Evolutionary conservation across 2,113 vertebrate genomes (phyloP).

Genomic region (Drymodes brunneopygia): DNA sequence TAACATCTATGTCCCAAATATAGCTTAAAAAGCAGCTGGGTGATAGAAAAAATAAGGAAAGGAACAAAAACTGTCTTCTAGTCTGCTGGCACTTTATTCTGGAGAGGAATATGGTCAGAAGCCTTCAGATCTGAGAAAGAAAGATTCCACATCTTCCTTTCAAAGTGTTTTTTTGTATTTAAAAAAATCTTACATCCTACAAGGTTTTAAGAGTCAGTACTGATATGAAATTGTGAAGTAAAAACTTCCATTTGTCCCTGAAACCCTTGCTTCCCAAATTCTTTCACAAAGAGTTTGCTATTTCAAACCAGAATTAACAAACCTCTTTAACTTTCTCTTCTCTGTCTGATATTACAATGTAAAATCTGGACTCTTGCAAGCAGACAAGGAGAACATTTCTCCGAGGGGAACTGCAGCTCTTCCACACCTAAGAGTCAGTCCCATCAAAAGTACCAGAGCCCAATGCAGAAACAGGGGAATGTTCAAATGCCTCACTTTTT

Average conservation of each 20-base stretch:
- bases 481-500: constrained; percentile 36
- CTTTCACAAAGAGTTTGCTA: not conserved
- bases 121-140: not conserved
- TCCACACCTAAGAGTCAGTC: not conserved
- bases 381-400: not conserved
- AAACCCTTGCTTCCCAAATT: not conserved
- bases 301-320: not conserved
- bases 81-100: not conserved
- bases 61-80: not conserved
- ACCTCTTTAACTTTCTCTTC: not conserved
- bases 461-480: not conserved
- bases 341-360: not conserved
- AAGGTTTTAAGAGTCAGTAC: not conserved
- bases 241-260: not conserved
- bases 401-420: not conserved
- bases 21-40: not conserved
- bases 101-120: not conserved
- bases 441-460: not conserved
- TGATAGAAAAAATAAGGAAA: not conserved
- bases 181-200: not conserved
- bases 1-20: not conserved
- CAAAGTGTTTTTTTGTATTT: not conserved
- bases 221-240: not conserved
- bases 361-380: not conserved
- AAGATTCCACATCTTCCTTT: not conserved